Conservation (phyloP, 2,797 vertebrate species). For the Sparidentex hasta region DNA sequence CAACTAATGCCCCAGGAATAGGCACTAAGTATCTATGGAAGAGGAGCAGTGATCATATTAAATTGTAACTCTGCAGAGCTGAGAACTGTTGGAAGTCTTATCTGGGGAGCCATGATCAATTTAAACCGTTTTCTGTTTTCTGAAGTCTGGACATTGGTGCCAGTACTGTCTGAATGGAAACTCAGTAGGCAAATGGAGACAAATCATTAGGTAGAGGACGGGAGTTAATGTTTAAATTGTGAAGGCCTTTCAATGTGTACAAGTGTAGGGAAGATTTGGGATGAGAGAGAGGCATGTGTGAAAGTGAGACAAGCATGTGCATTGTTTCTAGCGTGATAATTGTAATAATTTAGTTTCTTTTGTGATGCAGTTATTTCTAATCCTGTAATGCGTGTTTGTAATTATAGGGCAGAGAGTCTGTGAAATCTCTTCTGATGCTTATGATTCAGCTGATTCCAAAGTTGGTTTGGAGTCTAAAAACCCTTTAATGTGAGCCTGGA, state of each 20-base stretch:
- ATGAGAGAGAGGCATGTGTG: not conserved
- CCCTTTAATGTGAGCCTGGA: not conserved
- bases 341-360: not conserved
- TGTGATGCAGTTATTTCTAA: slow-evolving; percentile 13
- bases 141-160: not conserved
- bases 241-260: not conserved
- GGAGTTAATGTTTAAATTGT: not conserved
- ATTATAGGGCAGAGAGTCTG: not conserved
- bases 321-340: not conserved
- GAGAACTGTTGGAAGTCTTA: not conserved
- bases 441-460: slow-evolving; percentile 1
- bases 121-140: not conserved
- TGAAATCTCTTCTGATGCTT: slow-evolving; percentile 1
- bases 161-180: not conserved
- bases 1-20: not conserved
- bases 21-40: not conserved
- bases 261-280: not conserved
- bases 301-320: not conserved
- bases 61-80: not conserved
- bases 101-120: not conserved
- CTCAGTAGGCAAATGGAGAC: not conserved
- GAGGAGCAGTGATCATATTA: not conserved
- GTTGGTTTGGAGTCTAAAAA: not conserved
- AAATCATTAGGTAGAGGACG: not conserved
- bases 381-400: slow-evolving; percentile 6